Conservation (phyloP, 2,888 invertebrate genomes). For the Noctua comes region DNA sequence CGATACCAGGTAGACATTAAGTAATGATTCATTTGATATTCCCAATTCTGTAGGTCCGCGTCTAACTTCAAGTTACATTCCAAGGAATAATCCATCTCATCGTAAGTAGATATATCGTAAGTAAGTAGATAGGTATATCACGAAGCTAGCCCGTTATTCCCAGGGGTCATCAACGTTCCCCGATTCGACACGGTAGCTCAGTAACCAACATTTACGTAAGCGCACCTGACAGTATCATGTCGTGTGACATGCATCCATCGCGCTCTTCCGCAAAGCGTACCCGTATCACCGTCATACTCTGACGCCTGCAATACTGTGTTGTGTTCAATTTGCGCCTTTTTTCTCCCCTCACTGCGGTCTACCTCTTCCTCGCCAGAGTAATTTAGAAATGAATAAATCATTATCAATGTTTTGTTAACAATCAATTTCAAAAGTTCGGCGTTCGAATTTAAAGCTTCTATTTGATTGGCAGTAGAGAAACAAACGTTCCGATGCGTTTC, state of each 20-base stretch:
- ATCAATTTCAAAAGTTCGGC: slow-evolving; percentile 68
- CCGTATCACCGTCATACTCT: slow-evolving; percentile 82
- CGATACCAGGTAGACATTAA: slow-evolving; percentile 22
- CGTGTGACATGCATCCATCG: slow-evolving; percentile 76
- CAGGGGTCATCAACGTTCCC: slow-evolving; percentile 67
- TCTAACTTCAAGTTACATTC: slow-evolving; percentile 11
- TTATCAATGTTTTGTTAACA: slow-evolving; percentile 66
- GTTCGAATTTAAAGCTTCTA: slow-evolving; percentile 72
- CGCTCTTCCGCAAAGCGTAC: slow-evolving; percentile 78
- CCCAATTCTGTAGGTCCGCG: slow-evolving; percentile 8
- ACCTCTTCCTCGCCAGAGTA: slow-evolving; percentile 82
- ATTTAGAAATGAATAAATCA: slow-evolving; percentile 85
- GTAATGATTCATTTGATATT: slow-evolving; percentile 57
- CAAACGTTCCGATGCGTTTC: slow-evolving; percentile 80
- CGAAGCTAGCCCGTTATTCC: slow-evolving; percentile 63
- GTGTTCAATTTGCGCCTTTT: slow-evolving; percentile 71
- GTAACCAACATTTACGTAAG: slow-evolving; percentile 76
- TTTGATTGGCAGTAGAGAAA: slow-evolving; percentile 72
- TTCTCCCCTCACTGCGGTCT: slow-evolving; percentile 75
- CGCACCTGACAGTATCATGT: slow-evolving; percentile 76
- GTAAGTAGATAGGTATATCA: slow-evolving; percentile 19
- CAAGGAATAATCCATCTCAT: neutral
- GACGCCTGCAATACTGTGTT: slow-evolving; percentile 78
- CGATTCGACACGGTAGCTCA: slow-evolving; percentile 81
- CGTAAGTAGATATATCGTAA: slow-evolving; percentile 13